Evolutionary conservation across 2,888 invertebrate species (phyloP).

Genomic region (Lithophane socia): DNA sequence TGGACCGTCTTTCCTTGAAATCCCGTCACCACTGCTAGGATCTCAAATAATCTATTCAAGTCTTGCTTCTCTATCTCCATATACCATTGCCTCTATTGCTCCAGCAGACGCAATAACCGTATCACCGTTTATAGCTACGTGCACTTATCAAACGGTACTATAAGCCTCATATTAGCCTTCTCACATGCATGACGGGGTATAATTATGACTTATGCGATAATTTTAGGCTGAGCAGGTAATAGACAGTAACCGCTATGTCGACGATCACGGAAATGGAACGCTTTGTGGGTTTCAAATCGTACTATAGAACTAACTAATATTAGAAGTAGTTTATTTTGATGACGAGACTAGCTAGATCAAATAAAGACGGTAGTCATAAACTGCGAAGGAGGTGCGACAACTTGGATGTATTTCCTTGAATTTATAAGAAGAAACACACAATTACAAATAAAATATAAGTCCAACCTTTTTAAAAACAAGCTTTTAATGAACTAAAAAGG

Average conservation of each 20-base stretch:
- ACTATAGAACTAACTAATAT: neutral
- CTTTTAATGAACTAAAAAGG: too few species aligned
- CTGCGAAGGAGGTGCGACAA: neutral
- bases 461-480: too few species aligned
- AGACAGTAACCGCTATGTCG: conserved; percentile 66
- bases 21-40: neutral
- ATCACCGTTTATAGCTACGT: conserved; percentile 25
- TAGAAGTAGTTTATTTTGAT: neutral
- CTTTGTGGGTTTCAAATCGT: conserved; percentile 11
- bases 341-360: neutral
- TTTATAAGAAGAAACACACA: neutral
- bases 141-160: conserved; percentile 62
- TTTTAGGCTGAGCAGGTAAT: conserved; percentile 68
- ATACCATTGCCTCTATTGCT: neutral
- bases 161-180: conserved; percentile 66
- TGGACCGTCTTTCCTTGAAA: too few species aligned
- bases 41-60: neutral
- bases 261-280: conserved; percentile 40
- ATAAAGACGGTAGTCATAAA: neutral
- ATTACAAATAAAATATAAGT: neutral
- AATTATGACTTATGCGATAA: conserved; percentile 74
- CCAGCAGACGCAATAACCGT: conserved; percentile 39
- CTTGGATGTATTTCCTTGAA: neutral
- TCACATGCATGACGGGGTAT: conserved; percentile 71
- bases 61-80: neutral